Base-by-base conservation (phyloP, 1,140 invertebrate genomes). In the Luehdorfia chinensis region DNA sequence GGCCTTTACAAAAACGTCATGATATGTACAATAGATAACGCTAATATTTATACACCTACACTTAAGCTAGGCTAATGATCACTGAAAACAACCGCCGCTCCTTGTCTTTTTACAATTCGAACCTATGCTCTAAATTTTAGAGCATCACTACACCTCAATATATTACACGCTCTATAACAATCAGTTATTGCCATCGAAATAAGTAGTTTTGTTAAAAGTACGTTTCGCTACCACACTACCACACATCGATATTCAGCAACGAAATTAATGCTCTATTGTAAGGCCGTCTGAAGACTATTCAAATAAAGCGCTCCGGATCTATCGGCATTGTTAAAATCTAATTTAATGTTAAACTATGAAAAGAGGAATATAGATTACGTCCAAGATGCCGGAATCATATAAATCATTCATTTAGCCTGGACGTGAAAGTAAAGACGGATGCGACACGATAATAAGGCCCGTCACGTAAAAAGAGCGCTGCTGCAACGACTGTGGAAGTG, bases 61-160 rank as follows among this genome's bases (percentile, higher is more conserved):
- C 57, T 68, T 78, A 74, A 12, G 9, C 50, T 68, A 78, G 11
- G 19, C n/a, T 69, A 75, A 60, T 61, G 31, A 77, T 79, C 69
- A 77, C 48, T 36, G 21, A 62, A 55, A 63, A 52, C 58, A 34
- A 41, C 46, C 37, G 37, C 55, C 53, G 9, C 2, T 44, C 49
- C 50, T 50, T 69, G 62, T 73, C 74, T 76, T 80, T 84, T 73
- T 77, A 84, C 75, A 80, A 50, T 47, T 30, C 36, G 43, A 54
- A 32, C 47, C 36, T 48, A 75, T 75, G 63, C 63, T 62, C 76
- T 81, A 81, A 79, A 77, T 84, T 77, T 81, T 79, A 84, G 75
- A 84, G 66, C 75, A 76, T 65, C 21, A 15, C 46, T 54, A 47
- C 47, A 39, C 33, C 41, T 27, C 52, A 51, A 50, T 65, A 59